Evolutionary conservation across 2,888 invertebrate species (phyloP).

Genomic region (Folsomia manolachei): DNA sequence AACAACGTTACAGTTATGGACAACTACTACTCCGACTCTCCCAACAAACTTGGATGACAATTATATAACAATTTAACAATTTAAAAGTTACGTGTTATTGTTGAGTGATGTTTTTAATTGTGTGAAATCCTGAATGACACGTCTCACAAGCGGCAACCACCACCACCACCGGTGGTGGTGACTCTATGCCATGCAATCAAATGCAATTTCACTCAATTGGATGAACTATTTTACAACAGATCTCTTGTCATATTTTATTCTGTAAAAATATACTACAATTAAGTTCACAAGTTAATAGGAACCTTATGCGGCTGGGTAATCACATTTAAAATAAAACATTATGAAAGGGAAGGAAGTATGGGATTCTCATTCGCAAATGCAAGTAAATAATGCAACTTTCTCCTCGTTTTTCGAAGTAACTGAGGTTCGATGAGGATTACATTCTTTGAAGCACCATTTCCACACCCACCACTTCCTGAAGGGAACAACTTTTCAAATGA

Average conservation of each 20-base stretch:
- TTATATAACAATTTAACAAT: no score
- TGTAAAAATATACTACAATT: no score
- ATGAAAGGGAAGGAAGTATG: background rate
- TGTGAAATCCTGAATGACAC: conserved; percentile 16
- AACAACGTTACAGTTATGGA: no score
- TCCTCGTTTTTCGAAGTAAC: conserved; percentile 26
- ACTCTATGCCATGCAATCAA: background rate
- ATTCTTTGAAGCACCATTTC: background rate
- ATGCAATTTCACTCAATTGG: background rate
- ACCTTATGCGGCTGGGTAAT: no score
- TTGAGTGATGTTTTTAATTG: no score
- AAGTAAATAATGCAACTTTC: conserved; percentile 36
- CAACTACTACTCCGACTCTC: no score
- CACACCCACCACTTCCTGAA: background rate
- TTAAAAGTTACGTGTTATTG: no score
- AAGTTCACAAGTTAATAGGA: no score
- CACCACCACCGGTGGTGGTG: background rate
- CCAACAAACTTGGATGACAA: no score
- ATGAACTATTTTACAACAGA: no score
- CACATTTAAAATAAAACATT: no score
- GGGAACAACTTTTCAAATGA: background rate
- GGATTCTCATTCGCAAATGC: conserved; percentile 42
- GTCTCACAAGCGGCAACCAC: conserved; percentile 10
- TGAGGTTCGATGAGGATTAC: conserved; percentile 24
- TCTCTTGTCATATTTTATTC: no score